Conservation (phyloP, 2,888 invertebrate genomes). For the Notocelia uddmanniana region DNA sequence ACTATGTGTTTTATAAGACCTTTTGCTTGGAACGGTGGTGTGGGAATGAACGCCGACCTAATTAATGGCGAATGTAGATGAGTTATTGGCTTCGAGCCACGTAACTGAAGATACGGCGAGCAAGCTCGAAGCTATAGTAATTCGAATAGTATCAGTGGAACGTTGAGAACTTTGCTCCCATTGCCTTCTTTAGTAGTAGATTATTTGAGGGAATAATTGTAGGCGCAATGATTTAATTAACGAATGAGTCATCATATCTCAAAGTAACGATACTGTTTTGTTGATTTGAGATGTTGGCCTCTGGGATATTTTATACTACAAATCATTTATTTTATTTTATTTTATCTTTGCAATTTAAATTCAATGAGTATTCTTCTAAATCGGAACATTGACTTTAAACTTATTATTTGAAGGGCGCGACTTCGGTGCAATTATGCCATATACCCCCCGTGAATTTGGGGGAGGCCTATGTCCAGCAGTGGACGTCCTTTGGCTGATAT, state of each 20-base stretch:
- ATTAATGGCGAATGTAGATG: conserved; percentile 28
- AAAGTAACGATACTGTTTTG: no score
- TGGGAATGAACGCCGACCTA: conserved; percentile 26
- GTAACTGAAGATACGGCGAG: neutral
- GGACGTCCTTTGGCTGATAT: no score
- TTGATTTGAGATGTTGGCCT: no score
- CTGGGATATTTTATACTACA: neutral
- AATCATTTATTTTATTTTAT: neutral
- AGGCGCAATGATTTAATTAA: no score
- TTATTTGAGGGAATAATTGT: no score
- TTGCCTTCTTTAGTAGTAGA: neutral
- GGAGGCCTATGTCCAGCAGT: no score
- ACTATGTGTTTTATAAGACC: neutral
- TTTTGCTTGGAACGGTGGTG: neutral
- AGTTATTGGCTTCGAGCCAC: conserved; percentile 27
- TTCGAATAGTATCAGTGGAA: neutral
- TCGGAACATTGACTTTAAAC: no score
- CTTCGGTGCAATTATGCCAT: no score
- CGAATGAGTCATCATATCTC: no score
- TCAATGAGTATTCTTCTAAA: neutral
- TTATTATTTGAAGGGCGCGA: no score
- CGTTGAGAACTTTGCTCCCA: neutral
- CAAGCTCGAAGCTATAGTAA: neutral
- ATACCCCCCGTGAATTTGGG: no score
- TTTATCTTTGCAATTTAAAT: neutral